Evolutionary conservation across 2,888 invertebrate genomes (phyloP).

Genomic region (Rotaria macrura): DNA sequence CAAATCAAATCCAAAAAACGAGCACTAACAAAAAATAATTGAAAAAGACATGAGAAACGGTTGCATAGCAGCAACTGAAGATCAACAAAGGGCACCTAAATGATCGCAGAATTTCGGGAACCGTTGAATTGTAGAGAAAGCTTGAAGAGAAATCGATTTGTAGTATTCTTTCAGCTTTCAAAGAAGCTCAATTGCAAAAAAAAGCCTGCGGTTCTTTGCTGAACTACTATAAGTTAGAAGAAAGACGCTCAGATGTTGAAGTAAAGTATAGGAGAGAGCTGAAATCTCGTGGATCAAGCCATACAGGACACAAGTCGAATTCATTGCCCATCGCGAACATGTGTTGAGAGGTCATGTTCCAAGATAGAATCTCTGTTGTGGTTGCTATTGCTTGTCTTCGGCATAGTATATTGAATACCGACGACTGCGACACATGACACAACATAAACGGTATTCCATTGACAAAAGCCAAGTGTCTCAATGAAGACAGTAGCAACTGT

Average conservation of each 20-base stretch:
- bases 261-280: background rate
- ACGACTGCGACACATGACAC: background rate
- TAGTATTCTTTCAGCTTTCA: no score
- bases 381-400: background rate
- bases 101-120: no score
- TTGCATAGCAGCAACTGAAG: no score
- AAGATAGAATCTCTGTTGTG: background rate
- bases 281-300: background rate
- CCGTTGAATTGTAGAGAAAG: no score
- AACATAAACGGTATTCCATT: background rate
- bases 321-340: background rate
- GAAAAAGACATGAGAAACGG: no score
- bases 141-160: no score
- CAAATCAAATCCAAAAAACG: no score
- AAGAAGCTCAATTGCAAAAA: no score
- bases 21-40: no score
- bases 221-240: no score
- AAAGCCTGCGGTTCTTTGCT: no score
- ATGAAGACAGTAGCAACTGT: background rate
- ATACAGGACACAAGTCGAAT: background rate
- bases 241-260: background rate
- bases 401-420: background rate
- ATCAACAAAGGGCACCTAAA: no score
- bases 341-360: background rate
- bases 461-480: background rate